phyloP scores from a whole-genome alignment of 1,140 invertebrate genomes.

The Bombyx mandarina region DNA sequence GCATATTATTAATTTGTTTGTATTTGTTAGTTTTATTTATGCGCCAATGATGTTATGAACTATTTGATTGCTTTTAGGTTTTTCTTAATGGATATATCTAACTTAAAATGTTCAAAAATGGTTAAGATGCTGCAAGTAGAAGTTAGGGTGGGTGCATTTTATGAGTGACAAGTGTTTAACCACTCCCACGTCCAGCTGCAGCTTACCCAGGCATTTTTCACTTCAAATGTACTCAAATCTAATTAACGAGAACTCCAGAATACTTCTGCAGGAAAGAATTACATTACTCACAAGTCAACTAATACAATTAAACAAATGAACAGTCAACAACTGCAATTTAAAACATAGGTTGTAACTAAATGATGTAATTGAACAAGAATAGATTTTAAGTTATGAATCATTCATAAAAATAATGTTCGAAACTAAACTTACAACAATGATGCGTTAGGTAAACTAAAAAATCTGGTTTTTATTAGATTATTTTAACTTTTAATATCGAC shows the following conservation, averaged over 20 bases:
- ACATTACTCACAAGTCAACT: constrained; percentile 6
- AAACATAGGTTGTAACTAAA: constrained; percentile 6
- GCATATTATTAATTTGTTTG: no score
- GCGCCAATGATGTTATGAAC: no score
- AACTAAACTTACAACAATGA: neutral
- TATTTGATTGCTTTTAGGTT: no score
- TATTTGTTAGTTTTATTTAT: no score
- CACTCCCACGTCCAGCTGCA: constrained; percentile 46
- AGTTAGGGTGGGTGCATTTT: constrained; percentile 8
- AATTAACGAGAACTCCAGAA: constrained; percentile 21
- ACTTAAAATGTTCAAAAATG: neutral
- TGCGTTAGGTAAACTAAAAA: neutral
- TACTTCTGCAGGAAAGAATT: constrained; percentile 42
- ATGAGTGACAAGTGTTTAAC: constrained; percentile 15
- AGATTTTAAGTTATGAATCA: constrained; percentile 10
- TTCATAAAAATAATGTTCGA: neutral
- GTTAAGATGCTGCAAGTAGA: neutral
- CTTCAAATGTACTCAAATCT: constrained; percentile 19
- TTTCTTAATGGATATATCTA: neutral
- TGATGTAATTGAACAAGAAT: constrained; percentile 39
- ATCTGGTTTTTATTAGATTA: neutral
- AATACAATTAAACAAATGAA: neutral
- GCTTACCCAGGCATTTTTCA: constrained; percentile 65
- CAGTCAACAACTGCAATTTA: neutral
- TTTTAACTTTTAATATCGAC: neutral